A percentile compares a stretch with the other conserved stretches of the same genome.
Evolutionary conservation across 2,113 vertebrate genomes (phyloP).

Genomic region (Orientallactaga bullata): DNA sequence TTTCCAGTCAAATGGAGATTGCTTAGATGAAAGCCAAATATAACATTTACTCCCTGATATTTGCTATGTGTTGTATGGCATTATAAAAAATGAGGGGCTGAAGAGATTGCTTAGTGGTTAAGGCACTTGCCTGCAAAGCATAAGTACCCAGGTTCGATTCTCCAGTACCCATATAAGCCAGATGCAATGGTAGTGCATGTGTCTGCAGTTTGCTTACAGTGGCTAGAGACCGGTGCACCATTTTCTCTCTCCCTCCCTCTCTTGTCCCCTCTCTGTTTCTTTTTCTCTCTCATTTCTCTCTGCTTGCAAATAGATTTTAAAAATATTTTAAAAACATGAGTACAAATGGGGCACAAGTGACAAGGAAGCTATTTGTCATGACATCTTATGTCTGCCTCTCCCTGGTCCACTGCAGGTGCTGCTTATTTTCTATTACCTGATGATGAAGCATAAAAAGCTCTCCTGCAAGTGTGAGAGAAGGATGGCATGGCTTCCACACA

Average conservation of each 20-base stretch:
- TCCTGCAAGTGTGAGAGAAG: background rate
- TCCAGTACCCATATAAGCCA: too few relatives aligned
- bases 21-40: slow-evolving; percentile 28
- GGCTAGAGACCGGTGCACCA: too few relatives aligned
- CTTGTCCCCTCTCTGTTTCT: too few relatives aligned
- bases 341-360: background rate
- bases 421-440: background rate
- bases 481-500: background rate
- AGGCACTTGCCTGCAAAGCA: too few relatives aligned
- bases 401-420: background rate
- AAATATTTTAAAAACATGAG: background rate
- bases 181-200: too few relatives aligned
- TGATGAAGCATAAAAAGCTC: background rate
- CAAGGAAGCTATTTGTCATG: background rate
- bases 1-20: background rate
- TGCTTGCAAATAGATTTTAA: too few relatives aligned
- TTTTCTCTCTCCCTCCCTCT: too few relatives aligned
- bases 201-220: too few relatives aligned
- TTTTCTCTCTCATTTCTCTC: too few relatives aligned
- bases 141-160: too few relatives aligned
- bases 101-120: too few relatives aligned
- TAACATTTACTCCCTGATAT: background rate
- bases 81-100: background rate
- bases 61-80: background rate
- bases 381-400: slow-evolving; percentile 6